Percentiles rank a stretch among this genome's conserved stretches.
Conservation (phyloP, 2,113 vertebrate species). For the Pyxicephalus adspersus region DNA sequence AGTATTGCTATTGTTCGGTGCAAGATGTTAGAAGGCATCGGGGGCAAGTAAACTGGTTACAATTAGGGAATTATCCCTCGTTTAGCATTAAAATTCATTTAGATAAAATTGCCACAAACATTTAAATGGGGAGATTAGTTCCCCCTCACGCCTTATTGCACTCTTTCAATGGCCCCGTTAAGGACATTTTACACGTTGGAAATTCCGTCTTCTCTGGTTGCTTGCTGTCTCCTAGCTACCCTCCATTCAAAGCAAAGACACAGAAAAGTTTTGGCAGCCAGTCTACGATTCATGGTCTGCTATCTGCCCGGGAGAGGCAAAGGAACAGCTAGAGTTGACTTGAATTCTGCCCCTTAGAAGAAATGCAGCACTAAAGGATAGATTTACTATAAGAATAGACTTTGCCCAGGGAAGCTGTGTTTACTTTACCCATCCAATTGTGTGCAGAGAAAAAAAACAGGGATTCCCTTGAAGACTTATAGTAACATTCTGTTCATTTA, state of each 20-base stretch:
- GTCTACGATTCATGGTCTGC: slow-evolving; percentile 38
- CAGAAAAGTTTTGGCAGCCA: slow-evolving; percentile 54
- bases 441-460: too few species aligned
- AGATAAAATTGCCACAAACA: slow-evolving; percentile 95
- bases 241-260: slow-evolving; percentile 74
- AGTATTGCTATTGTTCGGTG: slow-evolving; percentile 76
- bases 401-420: too few species aligned
- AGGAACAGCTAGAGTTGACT: slow-evolving; percentile 8
- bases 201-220: slow-evolving; percentile 80
- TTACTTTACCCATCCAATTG: too few species aligned
- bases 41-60: slow-evolving; percentile 84
- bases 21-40: slow-evolving; percentile 77
- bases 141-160: slow-evolving; percentile 96
- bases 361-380: background rate
- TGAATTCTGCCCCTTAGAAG: slow-evolving; percentile 43
- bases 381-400: too few species aligned
- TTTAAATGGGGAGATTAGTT: slow-evolving; percentile 96
- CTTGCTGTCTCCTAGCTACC: slow-evolving; percentile 82
- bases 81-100: slow-evolving; percentile 98
- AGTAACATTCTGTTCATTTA: too few species aligned
- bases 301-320: slow-evolving; percentile 43
- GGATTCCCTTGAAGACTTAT: too few species aligned
- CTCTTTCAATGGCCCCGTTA: slow-evolving; percentile 87
- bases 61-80: slow-evolving; percentile 89
- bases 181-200: slow-evolving; percentile 84